Evolutionary conservation across 2,888 invertebrate species (phyloP).

Genomic region (Oligia strigilis): DNA sequence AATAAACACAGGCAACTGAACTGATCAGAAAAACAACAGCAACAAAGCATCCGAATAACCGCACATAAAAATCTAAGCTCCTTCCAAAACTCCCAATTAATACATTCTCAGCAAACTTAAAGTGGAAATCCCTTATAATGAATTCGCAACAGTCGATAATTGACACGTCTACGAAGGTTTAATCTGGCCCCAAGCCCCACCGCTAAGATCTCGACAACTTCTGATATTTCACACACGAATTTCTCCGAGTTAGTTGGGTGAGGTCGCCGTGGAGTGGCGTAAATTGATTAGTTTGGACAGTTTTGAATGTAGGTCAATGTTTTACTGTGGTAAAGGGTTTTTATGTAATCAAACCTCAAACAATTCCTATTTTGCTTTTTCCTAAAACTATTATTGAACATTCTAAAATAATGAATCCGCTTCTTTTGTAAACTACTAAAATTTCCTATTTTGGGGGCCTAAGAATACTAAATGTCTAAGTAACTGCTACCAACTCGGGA

Average conservation of each 20-base stretch:
- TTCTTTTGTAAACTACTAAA: neutral
- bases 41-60: neutral
- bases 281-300: conserved; percentile 18
- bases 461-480: too few relatives aligned
- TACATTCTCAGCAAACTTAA: conserved; percentile 50
- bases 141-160: conserved; percentile 80
- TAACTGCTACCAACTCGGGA: too few relatives aligned
- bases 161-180: conserved; percentile 80
- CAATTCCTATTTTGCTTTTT: neutral
- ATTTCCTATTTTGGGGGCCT: neutral
- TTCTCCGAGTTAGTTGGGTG: conserved; percentile 70
- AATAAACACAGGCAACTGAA: neutral
- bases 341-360: neutral
- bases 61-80: conserved; percentile 42
- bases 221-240: conserved; percentile 85
- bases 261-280: conserved; percentile 67
- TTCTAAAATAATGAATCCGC: neutral
- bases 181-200: conserved; percentile 72
- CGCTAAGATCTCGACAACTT: conserved; percentile 80
- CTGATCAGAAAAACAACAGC: neutral
- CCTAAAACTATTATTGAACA: neutral
- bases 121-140: conserved; percentile 72
- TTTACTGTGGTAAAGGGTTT: neutral
- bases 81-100: conserved; percentile 51
- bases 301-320: neutral